Evolutionary conservation across 2,888 invertebrate species (phyloP).

Genomic region (Agrilus mali): DNA sequence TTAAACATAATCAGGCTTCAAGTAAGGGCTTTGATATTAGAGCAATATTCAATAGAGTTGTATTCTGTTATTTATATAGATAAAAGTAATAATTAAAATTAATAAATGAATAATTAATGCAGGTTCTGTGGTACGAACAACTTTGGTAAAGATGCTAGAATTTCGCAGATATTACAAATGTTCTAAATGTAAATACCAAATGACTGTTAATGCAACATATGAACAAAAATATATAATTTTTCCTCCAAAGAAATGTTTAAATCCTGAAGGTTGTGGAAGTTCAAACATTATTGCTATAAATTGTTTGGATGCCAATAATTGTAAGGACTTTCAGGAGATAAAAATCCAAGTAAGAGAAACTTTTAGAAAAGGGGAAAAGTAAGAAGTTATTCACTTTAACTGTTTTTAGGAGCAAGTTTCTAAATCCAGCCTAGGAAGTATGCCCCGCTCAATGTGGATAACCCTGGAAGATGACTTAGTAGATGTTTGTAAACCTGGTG

Average conservation of each 20-base stretch:
- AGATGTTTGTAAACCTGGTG: conserved; percentile 78
- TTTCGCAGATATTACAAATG: conserved; percentile 62
- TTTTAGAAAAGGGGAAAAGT: conserved; percentile 2
- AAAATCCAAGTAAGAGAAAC: conserved; percentile 53
- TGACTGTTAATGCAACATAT: conserved; percentile 54
- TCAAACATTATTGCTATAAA: conserved; percentile 41
- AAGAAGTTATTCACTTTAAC: conserved; percentile 1
- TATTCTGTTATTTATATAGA: no score
- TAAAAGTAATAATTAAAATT: neutral
- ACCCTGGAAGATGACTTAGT: conserved; percentile 77
- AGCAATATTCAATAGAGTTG: no score
- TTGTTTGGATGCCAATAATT: conserved; percentile 47
- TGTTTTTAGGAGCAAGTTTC: conserved; percentile 59
- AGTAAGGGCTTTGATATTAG: no score
- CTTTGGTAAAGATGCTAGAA: conserved; percentile 64
- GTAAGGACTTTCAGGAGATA: conserved; percentile 74
- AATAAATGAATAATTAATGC: conserved; percentile 14
- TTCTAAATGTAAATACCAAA: conserved; percentile 59
- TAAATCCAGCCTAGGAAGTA: conserved; percentile 54
- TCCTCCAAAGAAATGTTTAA: conserved; percentile 41
- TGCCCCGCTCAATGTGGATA: conserved; percentile 65
- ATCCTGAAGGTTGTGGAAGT: conserved; percentile 43
- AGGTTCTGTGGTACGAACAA: conserved; percentile 69
- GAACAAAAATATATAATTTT: conserved; percentile 34
- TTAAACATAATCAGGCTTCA: no score